Evolutionary conservation across 2,797 vertebrate species (phyloP), one percentile per base, ranked within the genome.

Genomic region (Paratrypauchen microcephalus): DNA sequence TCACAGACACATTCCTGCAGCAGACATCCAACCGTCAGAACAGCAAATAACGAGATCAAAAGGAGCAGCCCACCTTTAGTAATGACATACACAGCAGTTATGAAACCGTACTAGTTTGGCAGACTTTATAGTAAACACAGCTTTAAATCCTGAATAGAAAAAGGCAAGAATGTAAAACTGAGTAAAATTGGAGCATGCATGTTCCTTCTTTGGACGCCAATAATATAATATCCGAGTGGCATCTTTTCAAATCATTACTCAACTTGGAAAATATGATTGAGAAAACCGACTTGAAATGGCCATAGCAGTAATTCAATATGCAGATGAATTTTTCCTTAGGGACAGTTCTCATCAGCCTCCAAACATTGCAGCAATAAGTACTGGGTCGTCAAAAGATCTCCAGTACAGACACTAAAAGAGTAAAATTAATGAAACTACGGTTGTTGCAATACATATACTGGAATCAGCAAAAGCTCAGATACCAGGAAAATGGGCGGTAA

Each of bases 1-100:
- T 68, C 57, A 59, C 66, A 2, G 21, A 54, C 18, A 7, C 71
- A 80, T 76, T 73, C 67, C 48, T 72, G 15, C 32, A 50, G 41
- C 66, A 21, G 41, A 47, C 5, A 56, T n/a, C n/a, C 26, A 55
- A 65, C 50, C 59, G 54, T 30, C 9, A 0, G 63, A 19, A 41
- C 12, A 62, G 70, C 30, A 63, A 26, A 62, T n/a, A 48, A 21
- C 57, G n/a, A 57, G 50, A 57, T 21, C n/a, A 70, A 65, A 65
- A 66, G 65, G 41, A 59, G 11, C 11, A 1, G 13, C 62, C 26
- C 24, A 58, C 28, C 65, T 68, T 47, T 48, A 45, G 21, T 60
- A 55, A 66, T 45, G 60, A 54, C 55, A 28, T 28, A 28, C 23
- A 57, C 55, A 12, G 6, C 26, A 59, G 26, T 11, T n/a, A 59